These are phyloP conservation scores for Plecotus auritus DNA, from an alignment of 2,113 vertebrate genomes.

Conservation along the genomic window DNA sequence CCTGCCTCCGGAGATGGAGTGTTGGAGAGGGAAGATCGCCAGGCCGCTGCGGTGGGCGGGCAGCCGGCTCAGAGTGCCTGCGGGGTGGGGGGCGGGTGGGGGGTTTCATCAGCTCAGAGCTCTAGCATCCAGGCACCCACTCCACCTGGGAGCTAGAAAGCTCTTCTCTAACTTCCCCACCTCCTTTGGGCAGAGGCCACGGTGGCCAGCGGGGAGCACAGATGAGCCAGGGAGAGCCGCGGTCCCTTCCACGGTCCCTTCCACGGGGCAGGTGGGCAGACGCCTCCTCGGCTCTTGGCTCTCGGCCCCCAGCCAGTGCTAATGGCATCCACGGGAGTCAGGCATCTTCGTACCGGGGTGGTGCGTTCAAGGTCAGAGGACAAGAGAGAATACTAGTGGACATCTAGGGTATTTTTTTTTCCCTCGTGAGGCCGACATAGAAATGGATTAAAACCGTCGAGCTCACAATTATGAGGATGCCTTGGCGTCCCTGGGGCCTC, in stretches of 20 bases:
- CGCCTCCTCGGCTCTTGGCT: too few relatives aligned
- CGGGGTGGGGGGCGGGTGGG: neutral
- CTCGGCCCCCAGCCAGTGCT: neutral
- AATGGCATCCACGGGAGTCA: neutral
- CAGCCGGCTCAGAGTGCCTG: neutral
- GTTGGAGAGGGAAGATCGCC: too few relatives aligned
- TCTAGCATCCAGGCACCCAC: too few relatives aligned
- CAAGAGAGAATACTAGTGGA: neutral
- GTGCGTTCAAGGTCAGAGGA: neutral
- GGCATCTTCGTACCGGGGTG: neutral
- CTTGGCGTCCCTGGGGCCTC: neutral
- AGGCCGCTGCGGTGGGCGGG: accelerated
- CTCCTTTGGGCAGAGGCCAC: neutral
- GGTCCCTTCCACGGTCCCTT: neutral
- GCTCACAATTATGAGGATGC: neutral
- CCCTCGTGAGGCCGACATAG: neutral
- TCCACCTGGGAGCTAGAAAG: too few relatives aligned
- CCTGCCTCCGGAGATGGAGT: neutral
- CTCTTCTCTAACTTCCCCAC: too few relatives aligned
- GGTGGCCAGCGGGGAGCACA: neutral
- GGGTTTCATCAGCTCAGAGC: neutral
- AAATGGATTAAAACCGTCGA: slow-evolving; percentile 22
- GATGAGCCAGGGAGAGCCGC: neutral
- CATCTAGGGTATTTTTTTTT: neutral
- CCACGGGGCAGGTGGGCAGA: neutral